Conservation (phyloP, 2,888 invertebrate species). For the Fragum whitleyi region DNA sequence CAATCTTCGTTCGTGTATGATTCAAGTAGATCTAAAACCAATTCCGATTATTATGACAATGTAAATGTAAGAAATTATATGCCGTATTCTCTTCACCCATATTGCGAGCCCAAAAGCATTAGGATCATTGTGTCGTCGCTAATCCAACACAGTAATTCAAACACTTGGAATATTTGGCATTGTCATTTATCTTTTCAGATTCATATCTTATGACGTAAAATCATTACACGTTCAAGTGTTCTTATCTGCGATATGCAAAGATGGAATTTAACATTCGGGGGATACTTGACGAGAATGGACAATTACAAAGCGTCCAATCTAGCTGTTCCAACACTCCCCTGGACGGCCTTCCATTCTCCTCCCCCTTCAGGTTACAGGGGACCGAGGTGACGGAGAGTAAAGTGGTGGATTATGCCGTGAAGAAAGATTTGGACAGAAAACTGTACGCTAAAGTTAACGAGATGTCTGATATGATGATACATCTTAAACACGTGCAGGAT, state of each 20-base stretch:
- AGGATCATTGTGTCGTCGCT: no score
- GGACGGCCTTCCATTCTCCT: not conserved
- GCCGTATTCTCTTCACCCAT: no score
- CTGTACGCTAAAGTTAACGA: slow-evolving; percentile 37
- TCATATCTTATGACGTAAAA: no score
- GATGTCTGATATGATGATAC: slow-evolving; percentile 32
- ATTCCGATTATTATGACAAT: no score
- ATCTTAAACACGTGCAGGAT: slow-evolving; percentile 25
- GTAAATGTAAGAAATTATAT: no score
- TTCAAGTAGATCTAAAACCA: no score
- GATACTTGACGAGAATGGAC: slow-evolving; percentile 29
- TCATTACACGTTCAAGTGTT: no score
- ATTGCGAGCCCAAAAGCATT: no score
- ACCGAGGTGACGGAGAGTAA: not conserved
- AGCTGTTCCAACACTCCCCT: slow-evolving; percentile 16
- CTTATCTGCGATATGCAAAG: not conserved
- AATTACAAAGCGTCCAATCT: slow-evolving; percentile 38
- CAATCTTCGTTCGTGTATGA: no score
- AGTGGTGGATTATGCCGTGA: slow-evolving; percentile 8
- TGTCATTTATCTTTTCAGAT: no score
- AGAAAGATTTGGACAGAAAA: slow-evolving; percentile 31
- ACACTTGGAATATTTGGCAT: no score
- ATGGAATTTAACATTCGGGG: slow-evolving; percentile 37
- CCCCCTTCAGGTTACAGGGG: not conserved
- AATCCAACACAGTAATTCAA: no score